phyloP scores from a whole-genome alignment of 2,888 invertebrate species.

The Drosophila infuscata region DNA sequence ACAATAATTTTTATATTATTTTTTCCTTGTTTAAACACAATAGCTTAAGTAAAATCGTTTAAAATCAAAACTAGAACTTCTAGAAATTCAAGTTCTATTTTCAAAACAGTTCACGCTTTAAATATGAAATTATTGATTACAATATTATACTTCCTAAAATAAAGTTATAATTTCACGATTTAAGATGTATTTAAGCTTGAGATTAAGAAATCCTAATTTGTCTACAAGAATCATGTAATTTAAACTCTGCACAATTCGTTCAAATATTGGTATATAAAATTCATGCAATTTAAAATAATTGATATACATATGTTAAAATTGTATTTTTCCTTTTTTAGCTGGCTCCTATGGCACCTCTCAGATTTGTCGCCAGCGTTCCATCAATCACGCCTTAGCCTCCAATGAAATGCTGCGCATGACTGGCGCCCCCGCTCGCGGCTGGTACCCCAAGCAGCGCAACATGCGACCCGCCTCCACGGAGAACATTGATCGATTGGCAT shows the following conservation, averaged over 20 bases:
- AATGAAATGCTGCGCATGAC: constrained; percentile 92
- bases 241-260: not conserved
- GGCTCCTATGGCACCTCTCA: constrained; percentile 76
- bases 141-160: not conserved
- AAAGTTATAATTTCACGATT: not conserved
- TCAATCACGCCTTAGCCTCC: constrained; percentile 87
- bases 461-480: constrained; percentile 94
- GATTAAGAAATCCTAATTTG: not conserved
- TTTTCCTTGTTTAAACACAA: too few relatives aligned
- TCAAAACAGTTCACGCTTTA: not conserved
- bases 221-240: not conserved
- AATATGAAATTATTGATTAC: not conserved
- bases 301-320: not conserved
- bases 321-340: constrained; percentile 37
- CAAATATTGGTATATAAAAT: not conserved
- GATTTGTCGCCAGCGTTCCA: constrained; percentile 86
- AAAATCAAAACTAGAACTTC: not conserved
- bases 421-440: constrained; percentile 93
- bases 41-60: too few relatives aligned
- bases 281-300: not conserved
- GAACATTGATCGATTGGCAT: constrained; percentile 91
- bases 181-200: too few relatives aligned
- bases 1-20: too few relatives aligned
- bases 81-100: not conserved
- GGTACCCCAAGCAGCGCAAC: constrained; percentile 91